phyloP scores from a whole-genome alignment of 2,113 vertebrate genomes.

The Hipposideros armiger region DNA sequence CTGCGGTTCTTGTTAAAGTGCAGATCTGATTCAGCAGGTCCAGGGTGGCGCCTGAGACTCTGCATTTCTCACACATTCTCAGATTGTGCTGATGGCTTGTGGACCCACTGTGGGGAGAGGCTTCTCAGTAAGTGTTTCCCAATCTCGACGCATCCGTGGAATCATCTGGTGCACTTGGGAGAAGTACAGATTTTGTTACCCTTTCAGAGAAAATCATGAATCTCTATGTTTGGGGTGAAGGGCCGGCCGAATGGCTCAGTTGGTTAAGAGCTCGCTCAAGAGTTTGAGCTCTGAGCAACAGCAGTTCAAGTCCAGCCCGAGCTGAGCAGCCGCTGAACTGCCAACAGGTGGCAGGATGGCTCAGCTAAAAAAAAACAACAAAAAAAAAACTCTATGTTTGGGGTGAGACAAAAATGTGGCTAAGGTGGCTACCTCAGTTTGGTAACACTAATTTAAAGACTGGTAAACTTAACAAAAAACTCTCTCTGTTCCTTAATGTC shows the following conservation, averaged over 20 bases:
- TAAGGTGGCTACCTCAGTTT: background rate
- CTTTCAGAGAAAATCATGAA: constrained; percentile 17
- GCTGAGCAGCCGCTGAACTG: no score
- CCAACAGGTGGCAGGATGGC: no score
- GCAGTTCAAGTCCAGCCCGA: no score
- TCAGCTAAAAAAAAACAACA: no score
- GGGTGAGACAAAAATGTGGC: background rate
- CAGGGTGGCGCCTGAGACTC: background rate
- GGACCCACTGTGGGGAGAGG: background rate
- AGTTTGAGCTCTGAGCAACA: no score
- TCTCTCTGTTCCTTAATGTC: background rate
- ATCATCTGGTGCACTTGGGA: background rate
- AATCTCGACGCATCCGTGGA: background rate
- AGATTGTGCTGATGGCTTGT: background rate
- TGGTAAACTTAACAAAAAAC: background rate
- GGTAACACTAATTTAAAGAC: background rate
- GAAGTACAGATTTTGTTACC: background rate
- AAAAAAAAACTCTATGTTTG: background rate
- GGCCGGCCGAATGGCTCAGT: no score
- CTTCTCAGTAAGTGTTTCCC: background rate
- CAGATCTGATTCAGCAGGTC: background rate
- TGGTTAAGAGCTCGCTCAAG: no score
- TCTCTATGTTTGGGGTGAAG: background rate
- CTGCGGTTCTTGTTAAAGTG: background rate
- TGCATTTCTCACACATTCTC: background rate